A percentile compares a stretch with the other conserved stretches of the same genome.
Conservation (phyloP, 92 coral and sea anemone genomes). For the Porites cylindrica region DNA sequence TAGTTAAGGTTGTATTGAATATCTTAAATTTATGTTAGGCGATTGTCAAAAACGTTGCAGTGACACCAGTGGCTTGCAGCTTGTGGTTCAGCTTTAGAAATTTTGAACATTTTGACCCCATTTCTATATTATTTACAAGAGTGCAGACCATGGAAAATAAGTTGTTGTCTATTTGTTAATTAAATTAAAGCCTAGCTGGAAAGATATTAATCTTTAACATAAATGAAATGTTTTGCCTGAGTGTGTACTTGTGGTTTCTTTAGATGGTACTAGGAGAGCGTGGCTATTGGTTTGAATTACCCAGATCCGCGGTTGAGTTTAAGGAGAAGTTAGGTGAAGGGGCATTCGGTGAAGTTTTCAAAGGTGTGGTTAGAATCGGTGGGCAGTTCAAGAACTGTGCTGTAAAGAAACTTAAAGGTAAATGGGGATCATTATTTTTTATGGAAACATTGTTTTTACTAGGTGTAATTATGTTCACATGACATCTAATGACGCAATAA, state of each 20-base stretch:
- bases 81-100: too few relatives aligned
- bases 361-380: background rate
- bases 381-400: background rate
- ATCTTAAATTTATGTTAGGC: too few relatives aligned
- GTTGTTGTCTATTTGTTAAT: too few relatives aligned
- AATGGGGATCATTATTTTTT: background rate
- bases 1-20: too few relatives aligned
- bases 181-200: too few relatives aligned
- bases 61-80: too few relatives aligned
- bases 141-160: too few relatives aligned
- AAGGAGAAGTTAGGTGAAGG: conserved; percentile 38
- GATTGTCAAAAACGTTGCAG: too few relatives aligned
- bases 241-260: background rate
- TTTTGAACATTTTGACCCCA: too few relatives aligned
- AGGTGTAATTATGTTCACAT: background rate
- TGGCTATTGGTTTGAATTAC: conserved; percentile 19
- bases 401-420: conserved; percentile 27
- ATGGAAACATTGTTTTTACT: background rate
- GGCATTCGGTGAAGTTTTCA: conserved; percentile 29
- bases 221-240: background rate
- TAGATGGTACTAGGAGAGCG: background rate
- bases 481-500: background rate
- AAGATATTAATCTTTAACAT: too few relatives aligned
- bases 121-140: too few relatives aligned
- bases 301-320: conserved; percentile 8